phyloP scores from a whole-genome alignment of 2,888 invertebrate genomes.

The Dendrolimus houi region DNA sequence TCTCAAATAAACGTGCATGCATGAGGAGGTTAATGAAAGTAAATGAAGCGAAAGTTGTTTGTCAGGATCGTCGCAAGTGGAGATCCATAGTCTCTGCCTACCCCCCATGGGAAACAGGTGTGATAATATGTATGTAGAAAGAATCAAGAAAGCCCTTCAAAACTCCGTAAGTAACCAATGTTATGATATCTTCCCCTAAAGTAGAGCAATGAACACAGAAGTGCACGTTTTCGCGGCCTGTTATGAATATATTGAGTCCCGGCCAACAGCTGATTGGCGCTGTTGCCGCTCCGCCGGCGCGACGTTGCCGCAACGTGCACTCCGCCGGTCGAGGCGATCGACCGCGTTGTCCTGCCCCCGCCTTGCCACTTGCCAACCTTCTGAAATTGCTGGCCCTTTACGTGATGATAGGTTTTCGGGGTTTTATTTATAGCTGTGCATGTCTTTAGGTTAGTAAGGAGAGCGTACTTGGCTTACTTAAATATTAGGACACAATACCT shows the following conservation, averaged over 20 bases:
- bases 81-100: too few relatives aligned
- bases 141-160: not conserved
- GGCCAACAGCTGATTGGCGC: conserved; percentile 65
- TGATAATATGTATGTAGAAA: too few relatives aligned
- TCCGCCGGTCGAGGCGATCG: conserved; percentile 49
- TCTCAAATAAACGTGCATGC: too few relatives aligned
- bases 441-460: conserved; percentile 5
- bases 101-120: too few relatives aligned
- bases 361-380: conserved; percentile 43
- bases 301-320: conserved; percentile 37
- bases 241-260: conserved; percentile 60
- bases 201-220: conserved; percentile 10
- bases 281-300: conserved; percentile 41
- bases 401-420: conserved; percentile 25
- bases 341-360: conserved; percentile 40
- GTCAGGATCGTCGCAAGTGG: too few relatives aligned
- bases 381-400: conserved; percentile 44
- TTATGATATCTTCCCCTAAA: not conserved
- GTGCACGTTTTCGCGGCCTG: conserved; percentile 58
- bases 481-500: too few relatives aligned
- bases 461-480: not conserved
- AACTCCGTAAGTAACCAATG: not conserved
- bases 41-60: too few relatives aligned
- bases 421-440: conserved; percentile 16
- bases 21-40: too few relatives aligned